These are phyloP conservation scores for Takifugu rubripes DNA, from an alignment of 2,797 vertebrate species.

Conservation along the genomic window DNA sequence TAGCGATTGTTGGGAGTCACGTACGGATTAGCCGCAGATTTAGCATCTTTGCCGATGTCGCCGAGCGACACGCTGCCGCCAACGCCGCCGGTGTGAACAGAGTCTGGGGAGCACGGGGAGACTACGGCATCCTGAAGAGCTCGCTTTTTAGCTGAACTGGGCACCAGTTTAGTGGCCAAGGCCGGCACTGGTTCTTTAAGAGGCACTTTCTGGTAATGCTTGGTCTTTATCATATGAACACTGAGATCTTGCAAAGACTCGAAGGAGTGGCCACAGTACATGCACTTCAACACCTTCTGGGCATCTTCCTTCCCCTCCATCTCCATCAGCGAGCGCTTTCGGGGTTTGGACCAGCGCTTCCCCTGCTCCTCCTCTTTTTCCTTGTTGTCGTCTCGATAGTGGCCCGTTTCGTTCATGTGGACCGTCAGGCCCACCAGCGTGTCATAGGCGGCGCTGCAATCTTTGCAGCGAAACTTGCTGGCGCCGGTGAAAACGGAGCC, in stretches of 20 bases:
- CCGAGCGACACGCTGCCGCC: conserved; percentile 69
- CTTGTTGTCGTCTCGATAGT: conserved; percentile 98
- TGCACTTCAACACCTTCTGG: conserved; percentile 98
- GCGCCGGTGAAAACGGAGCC: conserved; percentile 98
- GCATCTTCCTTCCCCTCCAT: conserved; percentile 99
- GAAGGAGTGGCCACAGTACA: conserved; percentile 99
- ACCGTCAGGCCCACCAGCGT: conserved; percentile 96
- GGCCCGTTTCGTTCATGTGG: conserved; percentile 99
- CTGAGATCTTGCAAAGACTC: conserved; percentile 99
- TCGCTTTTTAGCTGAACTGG: conserved; percentile 91
- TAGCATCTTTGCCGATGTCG: conserved; percentile 88
- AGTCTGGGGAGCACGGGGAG: conserved; percentile 93
- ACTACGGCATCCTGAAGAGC: conserved; percentile 87
- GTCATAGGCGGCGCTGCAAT: conserved; percentile 98
- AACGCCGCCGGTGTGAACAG: conserved; percentile 73
- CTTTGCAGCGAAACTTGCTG: conserved; percentile 98
- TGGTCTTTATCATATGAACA: conserved; percentile 99
- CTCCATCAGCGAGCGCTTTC: conserved; percentile 97
- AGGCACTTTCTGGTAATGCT: conserved; percentile 99
- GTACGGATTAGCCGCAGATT: conserved; percentile 88
- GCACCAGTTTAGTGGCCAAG: conserved; percentile 91
- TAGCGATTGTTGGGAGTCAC: conserved; percentile 98
- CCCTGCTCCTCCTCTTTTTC: conserved; percentile 94
- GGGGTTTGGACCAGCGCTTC: conserved; percentile 95
- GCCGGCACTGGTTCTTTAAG: conserved; percentile 99